Evolutionary conservation across 2,888 invertebrate genomes (phyloP), one percentile per base, ranked within the genome.

Genomic region (Dysmachus trigonus): DNA sequence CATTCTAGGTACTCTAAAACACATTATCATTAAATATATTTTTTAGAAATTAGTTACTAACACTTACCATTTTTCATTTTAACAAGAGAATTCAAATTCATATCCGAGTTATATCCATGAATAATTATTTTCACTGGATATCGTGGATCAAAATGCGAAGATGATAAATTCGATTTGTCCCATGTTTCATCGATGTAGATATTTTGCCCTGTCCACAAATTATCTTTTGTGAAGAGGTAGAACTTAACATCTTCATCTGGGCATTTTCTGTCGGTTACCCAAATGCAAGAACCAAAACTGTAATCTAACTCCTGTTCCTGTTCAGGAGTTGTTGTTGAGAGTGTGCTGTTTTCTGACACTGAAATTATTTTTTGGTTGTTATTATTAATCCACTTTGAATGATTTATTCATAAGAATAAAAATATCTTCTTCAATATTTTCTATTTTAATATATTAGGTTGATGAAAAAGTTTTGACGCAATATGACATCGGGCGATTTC

Each of bases 101-200:
- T 94, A 89, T 95, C 94, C 0, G 95, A 94, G 89, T 95, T 95
- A 89, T 94, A 95, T 0, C 95, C 95, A 88, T 95, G 95, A 33
- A 95, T 93, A 35, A 95, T 93, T 76, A 95, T 93, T 90, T 95
- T 95, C 0, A 94, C 94, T 0, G 94, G 93, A 85, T 92, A 89
- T 0, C 89, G 87, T 0, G 93, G 91, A 88, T 94, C 90, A 88
- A 94, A 95, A 62, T 91, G 89, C 0, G 94, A 94, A 6, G 90
- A 88, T 0, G 91, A 92, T 4, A 95, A 90, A 90, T 95, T 95
- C 0, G 94, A 94, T 38, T 90, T 90, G 1, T 92, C 91, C 3
- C 91, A 89, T 13, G 91, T 91, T 0, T 91, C 90, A 74, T 93
- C 93, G 0, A 94, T 92, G 8, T 92, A 88, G 0, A 95, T 89